Base-by-base conservation (phyloP, 2,113 vertebrate species). In the Cariama cristata region DNA sequence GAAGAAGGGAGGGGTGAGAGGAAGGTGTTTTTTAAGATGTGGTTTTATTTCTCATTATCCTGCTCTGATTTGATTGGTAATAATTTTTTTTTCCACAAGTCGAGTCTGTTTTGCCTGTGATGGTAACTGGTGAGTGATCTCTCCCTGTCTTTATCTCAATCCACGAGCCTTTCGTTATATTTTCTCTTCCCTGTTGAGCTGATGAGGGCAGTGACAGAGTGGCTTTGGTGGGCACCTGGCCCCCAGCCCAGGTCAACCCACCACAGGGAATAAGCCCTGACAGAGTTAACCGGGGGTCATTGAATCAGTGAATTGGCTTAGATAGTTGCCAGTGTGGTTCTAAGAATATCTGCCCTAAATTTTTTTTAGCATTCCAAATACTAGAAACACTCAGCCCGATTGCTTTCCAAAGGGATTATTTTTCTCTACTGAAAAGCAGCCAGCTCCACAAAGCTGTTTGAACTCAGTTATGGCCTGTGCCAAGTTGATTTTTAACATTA, bases 351-450 rank as follows among this genome's bases (percentile, higher is more conserved):
- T 96, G 93, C 69, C 77, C 69, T 94, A 58, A 85, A 42, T 88
- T 94, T 89, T 73, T 91, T 96, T 95, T 86, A 95, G 80, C 80
- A 89, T 62, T 91, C 74, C 84, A 91, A 87, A 94, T 96, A 90
- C 86, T 96, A 95, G 58, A 72, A 93, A 86, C 86, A 87, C 24
- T 79, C 47, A 93, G 44, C 60, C 91, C 91, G 95, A 95, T 90
- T 95, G 83, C 93, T 96, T 96, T 95, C 95, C 91, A 93, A 91
- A 86, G 81, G 77, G 86, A 97, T 97, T 97, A 93, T 93, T 96
- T 93, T 96, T 88, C 83, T 89, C 40, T 38, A 45, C 42, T 87
- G 94, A 95, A 96, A 94, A 89, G 83, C 94, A 87, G 84, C 89
- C 94, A 94, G 81, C 58, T 84, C 66, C 89, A 93, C 77, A 94